A percentile compares a stretch with the other conserved stretches of the same genome.
These are phyloP conservation scores for Campylomormyrus tamandua DNA, from an alignment of 2,113 vertebrate genomes.

Conservation along the genomic window DNA sequence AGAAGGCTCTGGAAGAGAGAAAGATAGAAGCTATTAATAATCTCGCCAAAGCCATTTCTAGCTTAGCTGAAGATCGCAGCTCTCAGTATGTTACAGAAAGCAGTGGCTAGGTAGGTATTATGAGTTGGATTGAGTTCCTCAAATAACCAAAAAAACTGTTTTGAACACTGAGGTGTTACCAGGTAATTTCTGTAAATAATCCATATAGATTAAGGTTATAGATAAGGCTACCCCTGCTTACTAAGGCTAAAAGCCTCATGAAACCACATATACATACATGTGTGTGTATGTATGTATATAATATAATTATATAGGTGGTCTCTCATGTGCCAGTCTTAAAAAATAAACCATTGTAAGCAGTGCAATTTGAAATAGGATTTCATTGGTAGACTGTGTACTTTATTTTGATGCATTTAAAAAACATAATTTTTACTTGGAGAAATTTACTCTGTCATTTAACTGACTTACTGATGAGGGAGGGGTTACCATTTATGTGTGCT, in stretches of 20 bases:
- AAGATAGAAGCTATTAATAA: constrained; percentile 68
- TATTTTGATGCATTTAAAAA: not conserved
- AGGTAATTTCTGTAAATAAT: not conserved
- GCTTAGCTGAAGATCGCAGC: constrained; percentile 51
- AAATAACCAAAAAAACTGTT: not conserved
- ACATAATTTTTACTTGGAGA: not conserved
- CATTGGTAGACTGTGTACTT: not conserved
- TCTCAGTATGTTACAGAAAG: constrained; percentile 35
- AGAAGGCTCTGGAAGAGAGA: constrained; percentile 63
- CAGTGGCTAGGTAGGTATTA: not conserved
- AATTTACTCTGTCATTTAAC: not conserved
- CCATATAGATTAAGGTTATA: not conserved
- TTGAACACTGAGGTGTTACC: not conserved
- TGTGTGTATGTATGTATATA: not conserved
- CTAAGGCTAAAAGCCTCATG: not conserved
- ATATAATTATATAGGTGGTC: not conserved
- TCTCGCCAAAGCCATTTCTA: constrained; percentile 60
- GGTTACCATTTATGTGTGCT: not conserved
- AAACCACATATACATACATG: not conserved
- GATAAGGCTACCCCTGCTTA: not conserved
- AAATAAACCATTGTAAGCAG: not conserved
- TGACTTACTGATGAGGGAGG: not conserved
- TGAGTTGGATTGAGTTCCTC: not conserved
- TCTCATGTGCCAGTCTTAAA: not conserved
- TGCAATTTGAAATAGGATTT: not conserved